Base-by-base conservation (phyloP, 2,888 invertebrate species). In the Idaea straminata region DNA sequence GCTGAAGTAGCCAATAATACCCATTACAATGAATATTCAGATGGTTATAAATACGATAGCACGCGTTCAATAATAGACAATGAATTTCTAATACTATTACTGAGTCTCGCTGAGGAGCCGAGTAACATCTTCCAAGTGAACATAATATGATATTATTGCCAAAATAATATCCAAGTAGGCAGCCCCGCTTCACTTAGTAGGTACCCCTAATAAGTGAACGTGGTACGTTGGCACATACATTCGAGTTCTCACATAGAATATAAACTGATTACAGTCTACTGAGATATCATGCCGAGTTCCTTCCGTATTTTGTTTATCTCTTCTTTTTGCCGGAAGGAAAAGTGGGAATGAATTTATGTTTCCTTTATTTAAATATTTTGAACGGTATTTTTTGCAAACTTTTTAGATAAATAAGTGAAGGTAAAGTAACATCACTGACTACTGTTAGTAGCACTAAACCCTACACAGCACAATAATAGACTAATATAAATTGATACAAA, bases 51-150 rank as follows among this genome's bases (percentile, higher is more conserved):
- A 15, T 15, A 59, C 59, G 13, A 34, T 34, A 83, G 81, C 80
- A 80, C 81, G 77, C 72, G 83, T 83, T 84, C 85, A 86, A 86
- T 88, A 88, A 88, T 88, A 88, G 86, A 83, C 81, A 78, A 82
- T 82, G 83, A 86, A 88, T 86, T 86, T 88, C 85, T 85, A 86
- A 84, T 84, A 85, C 84, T 89, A 88, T 88, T 89, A 85, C 85
- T 84, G 88, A 82, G 76, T 72, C 77, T 77, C 74, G 77, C 83
- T 72, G 13, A 47, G 4, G 13, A 2, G 13, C 47, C 47, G 75
- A 66, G 68, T 77, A 75, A 67, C 73, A 75, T 77, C 77, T 78
- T 77, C 71, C 78, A 81, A 83, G 84, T 86, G 81, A 85, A 79
- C 81, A 84, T 84, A 83, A 82, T 82, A 80, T 81, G 77, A 86